These are phyloP conservation scores for Numida meleagris DNA, from an alignment of 2,113 vertebrate species.

Conservation along the genomic window DNA sequence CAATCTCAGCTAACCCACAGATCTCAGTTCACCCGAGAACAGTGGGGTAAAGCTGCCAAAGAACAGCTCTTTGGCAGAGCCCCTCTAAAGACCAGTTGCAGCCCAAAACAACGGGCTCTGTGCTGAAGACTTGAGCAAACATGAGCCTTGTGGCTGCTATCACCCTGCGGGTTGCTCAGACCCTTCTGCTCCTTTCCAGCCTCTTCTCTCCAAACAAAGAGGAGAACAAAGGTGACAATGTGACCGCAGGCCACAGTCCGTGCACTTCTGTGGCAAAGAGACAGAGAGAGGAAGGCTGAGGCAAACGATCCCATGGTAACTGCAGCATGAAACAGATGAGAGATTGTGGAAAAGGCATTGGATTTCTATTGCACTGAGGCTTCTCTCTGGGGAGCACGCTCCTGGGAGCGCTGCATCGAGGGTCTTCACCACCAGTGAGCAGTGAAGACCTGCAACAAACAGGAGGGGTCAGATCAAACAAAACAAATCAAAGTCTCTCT, in stretches of 20 bases:
- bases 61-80: not conserved
- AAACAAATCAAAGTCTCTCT: not conserved
- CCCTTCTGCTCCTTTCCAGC: not conserved
- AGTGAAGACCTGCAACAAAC: not conserved
- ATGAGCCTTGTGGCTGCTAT: not conserved
- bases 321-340: not conserved
- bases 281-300: not conserved
- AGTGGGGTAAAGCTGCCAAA: not conserved
- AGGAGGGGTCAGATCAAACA: not conserved
- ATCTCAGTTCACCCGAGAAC: not conserved
- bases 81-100: not conserved
- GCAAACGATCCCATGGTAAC: not conserved
- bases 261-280: not conserved
- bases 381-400: not conserved
- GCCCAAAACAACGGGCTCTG: not conserved
- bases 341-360: not conserved
- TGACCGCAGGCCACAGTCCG: not conserved
- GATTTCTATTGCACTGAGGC: not conserved
- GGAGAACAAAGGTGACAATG: not conserved
- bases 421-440: not conserved
- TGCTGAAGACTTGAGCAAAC: not conserved
- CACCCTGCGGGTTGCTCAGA: not conserved
- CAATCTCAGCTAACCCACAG: too few species aligned
- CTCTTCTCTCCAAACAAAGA: not conserved
- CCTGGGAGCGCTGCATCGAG: not conserved